Evolutionary conservation across 2,888 invertebrate genomes (phyloP).

Genomic region (Flabesymbios commensalis): DNA sequence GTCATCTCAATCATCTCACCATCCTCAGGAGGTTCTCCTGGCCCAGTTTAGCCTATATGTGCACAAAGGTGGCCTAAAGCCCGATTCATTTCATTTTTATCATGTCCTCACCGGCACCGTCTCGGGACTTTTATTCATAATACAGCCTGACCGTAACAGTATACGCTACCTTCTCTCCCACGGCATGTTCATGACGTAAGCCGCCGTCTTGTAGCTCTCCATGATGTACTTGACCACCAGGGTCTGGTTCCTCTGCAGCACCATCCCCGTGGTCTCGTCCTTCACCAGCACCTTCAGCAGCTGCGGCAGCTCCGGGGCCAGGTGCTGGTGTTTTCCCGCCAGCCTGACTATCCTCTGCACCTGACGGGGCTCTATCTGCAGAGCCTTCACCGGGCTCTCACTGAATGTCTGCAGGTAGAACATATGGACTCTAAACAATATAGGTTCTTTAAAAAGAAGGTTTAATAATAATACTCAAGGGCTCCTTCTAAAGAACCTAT

Average conservation of each 20-base stretch:
- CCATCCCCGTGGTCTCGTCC: constrained; percentile 50
- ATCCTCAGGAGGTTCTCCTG: no score
- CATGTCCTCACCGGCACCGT: no score
- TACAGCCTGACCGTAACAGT: no score
- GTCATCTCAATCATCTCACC: no score
- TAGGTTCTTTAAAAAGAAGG: no score
- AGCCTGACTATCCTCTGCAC: constrained; percentile 57
- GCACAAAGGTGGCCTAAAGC: no score
- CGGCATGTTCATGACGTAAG: constrained; percentile 52
- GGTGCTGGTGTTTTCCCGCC: constrained; percentile 53
- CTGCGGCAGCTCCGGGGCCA: constrained; percentile 56
- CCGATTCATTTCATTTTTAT: no score
- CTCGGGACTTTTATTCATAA: no score
- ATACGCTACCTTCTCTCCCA: constrained; percentile 45
- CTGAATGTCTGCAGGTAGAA: constrained; percentile 48
- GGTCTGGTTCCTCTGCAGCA: constrained; percentile 59
- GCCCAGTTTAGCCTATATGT: no score
- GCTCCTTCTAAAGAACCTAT: no score
- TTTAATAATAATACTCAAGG: no score
- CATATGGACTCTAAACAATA: no score
- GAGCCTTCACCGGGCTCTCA: constrained; percentile 56
- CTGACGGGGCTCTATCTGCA: constrained; percentile 57
- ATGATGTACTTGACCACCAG: constrained; percentile 61
- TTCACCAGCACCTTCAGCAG: constrained; percentile 47
- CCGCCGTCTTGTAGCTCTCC: constrained; percentile 59